Conservation (phyloP, 2,113 vertebrate genomes). For the Alexandromys fortis region DNA sequence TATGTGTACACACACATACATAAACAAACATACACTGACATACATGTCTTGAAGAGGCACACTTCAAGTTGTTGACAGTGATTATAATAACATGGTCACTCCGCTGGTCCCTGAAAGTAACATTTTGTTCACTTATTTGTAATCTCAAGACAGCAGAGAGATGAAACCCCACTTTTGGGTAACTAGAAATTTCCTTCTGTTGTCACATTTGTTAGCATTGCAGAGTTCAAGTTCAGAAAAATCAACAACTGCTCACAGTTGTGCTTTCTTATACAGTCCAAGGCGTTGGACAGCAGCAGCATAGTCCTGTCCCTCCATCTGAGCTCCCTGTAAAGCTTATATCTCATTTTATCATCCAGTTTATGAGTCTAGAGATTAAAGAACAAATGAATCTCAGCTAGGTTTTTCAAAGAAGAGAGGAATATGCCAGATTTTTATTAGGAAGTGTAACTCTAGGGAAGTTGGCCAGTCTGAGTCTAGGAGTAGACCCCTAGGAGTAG, state of each 20-base stretch:
- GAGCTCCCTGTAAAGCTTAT: not conserved
- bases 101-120: not conserved
- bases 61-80: not conserved
- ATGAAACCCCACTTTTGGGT: not conserved
- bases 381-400: not conserved
- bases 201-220: not conserved
- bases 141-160: conserved; percentile 1
- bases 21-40: not conserved
- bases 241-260: conserved; percentile 21
- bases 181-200: not conserved
- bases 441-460: not conserved
- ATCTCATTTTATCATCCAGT: conserved; percentile 8
- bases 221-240: conserved; percentile 45
- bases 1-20: not conserved
- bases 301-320: not conserved
- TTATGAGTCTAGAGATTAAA: not conserved
- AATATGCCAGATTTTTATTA: not conserved
- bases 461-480: not conserved
- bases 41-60: not conserved
- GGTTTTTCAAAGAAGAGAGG: not conserved
- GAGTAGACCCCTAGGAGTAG: not conserved
- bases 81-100: not conserved
- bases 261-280: not conserved
- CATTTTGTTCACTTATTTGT: conserved; percentile 38
- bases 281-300: not conserved